phyloP scores from a whole-genome alignment of 2,888 invertebrate genomes.

The Caenorhabditis sp. region DNA sequence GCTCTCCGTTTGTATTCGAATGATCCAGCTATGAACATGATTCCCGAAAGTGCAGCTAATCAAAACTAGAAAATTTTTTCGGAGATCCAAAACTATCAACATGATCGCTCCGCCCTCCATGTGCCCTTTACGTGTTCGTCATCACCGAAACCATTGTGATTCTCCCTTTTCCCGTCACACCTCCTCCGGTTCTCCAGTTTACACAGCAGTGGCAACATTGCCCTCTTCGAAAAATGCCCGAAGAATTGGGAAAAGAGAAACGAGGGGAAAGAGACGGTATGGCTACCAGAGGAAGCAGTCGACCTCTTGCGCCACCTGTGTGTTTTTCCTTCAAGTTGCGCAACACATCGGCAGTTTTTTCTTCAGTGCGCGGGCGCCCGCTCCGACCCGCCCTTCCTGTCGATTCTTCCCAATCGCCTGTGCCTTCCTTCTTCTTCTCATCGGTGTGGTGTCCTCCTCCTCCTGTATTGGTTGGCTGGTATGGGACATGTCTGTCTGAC shows the following conservation, averaged over 20 bases:
- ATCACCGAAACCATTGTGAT: conserved; percentile 20
- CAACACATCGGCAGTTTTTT: conserved; percentile 54
- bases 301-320: conserved; percentile 22
- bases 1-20: not conserved
- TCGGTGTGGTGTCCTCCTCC: conserved; percentile 28
- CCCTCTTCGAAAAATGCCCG: conserved; percentile 38
- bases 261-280: conserved; percentile 29
- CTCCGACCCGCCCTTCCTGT: conserved; percentile 47
- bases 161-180: conserved; percentile 18
- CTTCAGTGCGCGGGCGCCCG: conserved; percentile 38
- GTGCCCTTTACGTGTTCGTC: conserved; percentile 36
- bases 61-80: not conserved
- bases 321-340: conserved; percentile 60
- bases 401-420: conserved; percentile 22
- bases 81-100: no score
- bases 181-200: conserved; percentile 44
- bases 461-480: conserved; percentile 49
- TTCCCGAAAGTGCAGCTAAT: no score
- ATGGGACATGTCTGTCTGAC: conserved; percentile 49
- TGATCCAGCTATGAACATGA: not conserved
- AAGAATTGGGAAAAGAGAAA: conserved; percentile 16
- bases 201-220: conserved; percentile 52
- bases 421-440: conserved; percentile 29
- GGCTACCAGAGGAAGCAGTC: conserved; percentile 25
- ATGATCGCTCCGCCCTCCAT: conserved; percentile 23